A percentile compares a stretch with the other conserved stretches of the same genome.
phyloP scores from a whole-genome alignment of 2,113 vertebrate species.

The Probosciger aterrimus region DNA sequence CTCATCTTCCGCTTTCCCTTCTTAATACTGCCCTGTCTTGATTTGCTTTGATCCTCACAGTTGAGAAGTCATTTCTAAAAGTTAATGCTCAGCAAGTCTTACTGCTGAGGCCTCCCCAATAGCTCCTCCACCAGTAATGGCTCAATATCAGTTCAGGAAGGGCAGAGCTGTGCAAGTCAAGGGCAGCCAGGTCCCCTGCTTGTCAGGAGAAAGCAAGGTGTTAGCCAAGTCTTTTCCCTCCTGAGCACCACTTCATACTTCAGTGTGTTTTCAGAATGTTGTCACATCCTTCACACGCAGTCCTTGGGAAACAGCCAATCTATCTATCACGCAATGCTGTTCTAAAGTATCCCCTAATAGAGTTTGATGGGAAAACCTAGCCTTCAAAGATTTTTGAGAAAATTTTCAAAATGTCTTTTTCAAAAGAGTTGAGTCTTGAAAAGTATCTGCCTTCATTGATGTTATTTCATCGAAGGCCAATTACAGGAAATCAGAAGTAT shows the following conservation, averaged over 20 bases:
- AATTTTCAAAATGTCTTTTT: background rate
- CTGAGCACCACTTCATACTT: background rate
- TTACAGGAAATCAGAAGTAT: background rate
- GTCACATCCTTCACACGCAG: background rate
- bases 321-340: background rate
- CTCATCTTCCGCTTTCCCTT: background rate
- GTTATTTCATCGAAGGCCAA: background rate
- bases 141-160: background rate
- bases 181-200: background rate
- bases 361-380: background rate
- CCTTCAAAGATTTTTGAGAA: background rate
- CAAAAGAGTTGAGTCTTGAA: background rate
- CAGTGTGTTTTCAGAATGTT: background rate
- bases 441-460: background rate
- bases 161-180: fast-evolving
- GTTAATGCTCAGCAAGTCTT: background rate
- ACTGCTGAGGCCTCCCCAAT: background rate
- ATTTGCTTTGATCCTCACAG: background rate
- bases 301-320: background rate
- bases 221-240: background rate
- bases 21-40: background rate
- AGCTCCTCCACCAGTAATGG: background rate
- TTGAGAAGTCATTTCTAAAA: background rate
- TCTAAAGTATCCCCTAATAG: background rate
- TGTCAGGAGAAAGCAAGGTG: background rate